Evolutionary conservation across 1,140 invertebrate genomes (phyloP).

Genomic region (Drosophila novamexicana): DNA sequence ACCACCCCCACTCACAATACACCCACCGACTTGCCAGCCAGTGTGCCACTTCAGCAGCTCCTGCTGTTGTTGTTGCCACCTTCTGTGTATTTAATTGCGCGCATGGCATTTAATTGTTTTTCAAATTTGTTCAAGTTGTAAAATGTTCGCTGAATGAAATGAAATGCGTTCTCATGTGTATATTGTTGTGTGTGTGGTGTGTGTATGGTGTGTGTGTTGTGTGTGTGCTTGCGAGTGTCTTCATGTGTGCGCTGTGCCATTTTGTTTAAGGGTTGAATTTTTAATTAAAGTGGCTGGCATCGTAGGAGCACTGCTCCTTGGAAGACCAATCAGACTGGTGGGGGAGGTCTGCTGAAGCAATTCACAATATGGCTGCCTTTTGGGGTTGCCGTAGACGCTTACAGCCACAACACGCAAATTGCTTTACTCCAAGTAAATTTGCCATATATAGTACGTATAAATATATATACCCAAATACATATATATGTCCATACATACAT

Average conservation of each 20-base stretch:
- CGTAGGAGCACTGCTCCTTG: slow-evolving; percentile 59
- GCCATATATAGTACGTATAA: slow-evolving; percentile 16
- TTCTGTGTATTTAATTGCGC: slow-evolving; percentile 83
- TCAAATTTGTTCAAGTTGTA: slow-evolving; percentile 81
- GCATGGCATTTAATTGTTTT: slow-evolving; percentile 83
- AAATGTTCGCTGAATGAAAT: slow-evolving; percentile 63
- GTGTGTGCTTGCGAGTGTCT: slow-evolving; percentile 23
- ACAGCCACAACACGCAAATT: slow-evolving; percentile 67
- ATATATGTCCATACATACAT: neutral
- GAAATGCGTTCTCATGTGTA: slow-evolving; percentile 25
- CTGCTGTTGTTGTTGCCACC: slow-evolving; percentile 68
- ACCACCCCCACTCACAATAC: slow-evolving; percentile 34
- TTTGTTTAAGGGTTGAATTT: slow-evolving; percentile 78
- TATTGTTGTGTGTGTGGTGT: slow-evolving; percentile 2
- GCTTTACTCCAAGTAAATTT: slow-evolving; percentile 40
- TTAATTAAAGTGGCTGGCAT: slow-evolving; percentile 72
- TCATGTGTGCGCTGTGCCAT: slow-evolving; percentile 52
- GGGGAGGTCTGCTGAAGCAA: slow-evolving; percentile 26
- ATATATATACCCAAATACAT: slow-evolving; percentile 2
- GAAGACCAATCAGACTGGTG: slow-evolving; percentile 38
- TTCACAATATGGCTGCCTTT: slow-evolving; percentile 68
- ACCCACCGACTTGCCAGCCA: slow-evolving; percentile 11
- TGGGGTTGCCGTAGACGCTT: slow-evolving; percentile 24
- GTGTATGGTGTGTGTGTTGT: slow-evolving; percentile 16
- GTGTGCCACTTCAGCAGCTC: slow-evolving; percentile 68